Base-by-base conservation (phyloP, 2,888 invertebrate genomes). In the Brenthis ino region DNA sequence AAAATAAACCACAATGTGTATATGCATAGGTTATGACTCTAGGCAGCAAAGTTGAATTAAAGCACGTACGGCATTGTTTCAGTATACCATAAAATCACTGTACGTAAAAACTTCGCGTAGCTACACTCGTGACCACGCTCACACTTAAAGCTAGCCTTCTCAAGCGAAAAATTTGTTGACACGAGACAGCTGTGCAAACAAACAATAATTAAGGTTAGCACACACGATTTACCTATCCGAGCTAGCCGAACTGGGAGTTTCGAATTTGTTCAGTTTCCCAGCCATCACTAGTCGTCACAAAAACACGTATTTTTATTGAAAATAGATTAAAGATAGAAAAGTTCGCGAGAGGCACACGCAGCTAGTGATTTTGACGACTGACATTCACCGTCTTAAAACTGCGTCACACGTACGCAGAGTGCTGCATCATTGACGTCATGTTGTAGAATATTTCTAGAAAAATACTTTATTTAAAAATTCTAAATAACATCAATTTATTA, bases 241-340 rank as follows among this genome's bases (percentile, higher is more conserved):
- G 90, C 97, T 98, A 75, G 97, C 97, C 71, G 97, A 97, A 86
- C 97, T 97, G 79, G 97, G 97, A 76, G 97, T 96, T 91, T 97
- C 97, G 82, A 96, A 95, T 85, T 94, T 95, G 81, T 94, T 94
- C 85, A 93, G 84, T 84, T 89, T 92, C 76, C 91, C 93, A 85
- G 93, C 89, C 93, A 93, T 93, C 77, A 83, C 84, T 83, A 80
- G 70, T 68, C 55, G 68, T 70, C 72, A 70, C 58, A 55, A 54
- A 67, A 54, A 68, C 51, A 37, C 68, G 61, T 68, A 71, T 67
- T 67, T 72, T 75, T 75, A 48, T 66, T 64, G 61, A 64, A 73
- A 74, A 77, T 75, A 71, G 77, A 76, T 56, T 72, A 72, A 72
- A 72, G 66, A 67, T 79, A 71, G 70, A 72, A 78, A 80, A 81